Conservation (phyloP, 2,797 vertebrate species). For the Chloroceryle inda region DNA sequence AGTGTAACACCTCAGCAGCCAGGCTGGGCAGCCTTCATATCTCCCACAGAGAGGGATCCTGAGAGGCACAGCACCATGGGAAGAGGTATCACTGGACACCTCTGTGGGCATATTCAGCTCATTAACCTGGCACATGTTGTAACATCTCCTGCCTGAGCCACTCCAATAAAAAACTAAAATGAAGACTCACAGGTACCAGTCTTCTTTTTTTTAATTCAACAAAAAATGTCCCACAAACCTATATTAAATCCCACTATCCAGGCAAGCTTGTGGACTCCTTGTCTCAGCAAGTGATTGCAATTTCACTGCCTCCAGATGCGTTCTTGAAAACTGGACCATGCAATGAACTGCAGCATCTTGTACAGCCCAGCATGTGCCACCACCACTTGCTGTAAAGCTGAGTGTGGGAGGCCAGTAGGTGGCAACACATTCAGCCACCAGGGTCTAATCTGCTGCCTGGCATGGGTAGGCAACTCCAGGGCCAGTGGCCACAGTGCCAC, state of each 20-base stretch:
- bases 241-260: neutral
- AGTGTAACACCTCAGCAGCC: neutral
- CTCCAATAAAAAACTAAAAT: neutral
- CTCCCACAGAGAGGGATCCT: neutral
- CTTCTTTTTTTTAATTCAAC: neutral
- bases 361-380: neutral
- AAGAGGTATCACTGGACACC: neutral
- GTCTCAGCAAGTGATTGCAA: neutral
- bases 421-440: neutral
- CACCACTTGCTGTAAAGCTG: neutral
- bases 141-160: neutral
- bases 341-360: neutral
- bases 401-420: neutral
- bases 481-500: fast-evolving
- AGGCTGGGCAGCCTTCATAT: neutral
- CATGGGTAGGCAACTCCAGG: fast-evolving
- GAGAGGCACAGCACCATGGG: neutral
- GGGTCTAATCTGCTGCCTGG: neutral
- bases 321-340: neutral
- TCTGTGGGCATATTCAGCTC: neutral
- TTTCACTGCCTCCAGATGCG: neutral
- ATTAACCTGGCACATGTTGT: neutral
- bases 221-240: neutral
- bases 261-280: neutral
- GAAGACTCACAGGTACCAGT: neutral